phyloP scores from a whole-genome alignment of 2,888 invertebrate species.

The Synergus laeviventris region DNA sequence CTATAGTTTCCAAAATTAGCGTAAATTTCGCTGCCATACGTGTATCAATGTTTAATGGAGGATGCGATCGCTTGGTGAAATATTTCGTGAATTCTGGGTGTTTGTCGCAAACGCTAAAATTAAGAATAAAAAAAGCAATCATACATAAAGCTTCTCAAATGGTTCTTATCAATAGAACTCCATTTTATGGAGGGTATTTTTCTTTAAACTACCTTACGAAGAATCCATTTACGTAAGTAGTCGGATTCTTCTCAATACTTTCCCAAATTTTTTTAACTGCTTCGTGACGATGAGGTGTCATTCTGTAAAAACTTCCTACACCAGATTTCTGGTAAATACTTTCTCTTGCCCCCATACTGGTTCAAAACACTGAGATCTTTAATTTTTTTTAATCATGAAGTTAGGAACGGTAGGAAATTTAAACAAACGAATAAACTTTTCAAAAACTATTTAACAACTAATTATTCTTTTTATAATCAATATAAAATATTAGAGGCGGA shows the following conservation, averaged over 20 bases:
- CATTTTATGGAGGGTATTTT: background rate
- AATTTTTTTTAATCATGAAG: background rate
- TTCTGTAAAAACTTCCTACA: conserved; percentile 49
- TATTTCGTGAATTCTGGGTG: conserved; percentile 63
- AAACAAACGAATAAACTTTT: background rate
- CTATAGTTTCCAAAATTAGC: conserved; percentile 62
- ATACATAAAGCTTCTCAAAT: background rate
- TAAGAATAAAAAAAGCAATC: background rate
- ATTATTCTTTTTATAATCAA: background rate
- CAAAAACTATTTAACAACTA: background rate
- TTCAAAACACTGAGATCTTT: background rate
- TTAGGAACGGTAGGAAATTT: background rate
- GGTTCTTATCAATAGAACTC: background rate
- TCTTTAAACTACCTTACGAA: conserved; percentile 55
- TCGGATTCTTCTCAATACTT: conserved; percentile 61
- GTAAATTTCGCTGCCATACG: conserved; percentile 59
- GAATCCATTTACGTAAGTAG: conserved; percentile 62
- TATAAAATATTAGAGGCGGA: background rate
- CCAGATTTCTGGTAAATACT: conserved; percentile 52
- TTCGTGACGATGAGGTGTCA: conserved; percentile 54
- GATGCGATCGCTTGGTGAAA: conserved; percentile 57
- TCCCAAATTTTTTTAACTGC: conserved; percentile 59
- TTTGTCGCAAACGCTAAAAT: conserved; percentile 58
- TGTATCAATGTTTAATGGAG: conserved; percentile 57
- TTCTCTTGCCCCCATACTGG: conserved; percentile 51